phyloP scores from a whole-genome alignment of 1,140 invertebrate genomes.

The Aphelenchoides fujianensis region DNA sequence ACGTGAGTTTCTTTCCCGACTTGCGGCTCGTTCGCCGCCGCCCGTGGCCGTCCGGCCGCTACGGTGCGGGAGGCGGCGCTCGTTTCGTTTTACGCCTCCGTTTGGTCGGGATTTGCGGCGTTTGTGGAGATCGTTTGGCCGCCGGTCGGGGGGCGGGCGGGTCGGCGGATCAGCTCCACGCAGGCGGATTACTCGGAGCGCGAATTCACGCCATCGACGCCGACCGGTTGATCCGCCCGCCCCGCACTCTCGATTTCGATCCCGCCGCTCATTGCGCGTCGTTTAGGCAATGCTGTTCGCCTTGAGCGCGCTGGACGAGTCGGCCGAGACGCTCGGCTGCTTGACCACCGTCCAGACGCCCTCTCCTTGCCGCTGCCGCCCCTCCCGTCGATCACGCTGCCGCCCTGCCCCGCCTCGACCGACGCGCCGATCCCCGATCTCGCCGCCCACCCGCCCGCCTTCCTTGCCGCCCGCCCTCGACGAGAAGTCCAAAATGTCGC shows the following conservation, averaged over 20 bases:
- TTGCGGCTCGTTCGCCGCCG: neutral
- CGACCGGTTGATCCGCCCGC: neutral
- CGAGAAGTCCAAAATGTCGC: neutral
- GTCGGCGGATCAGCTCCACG: neutral
- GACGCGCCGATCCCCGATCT: neutral
- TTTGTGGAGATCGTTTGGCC: neutral
- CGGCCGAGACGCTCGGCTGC: neutral
- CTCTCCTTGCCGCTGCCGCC: neutral
- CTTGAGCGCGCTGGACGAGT: neutral
- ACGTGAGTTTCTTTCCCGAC: neutral
- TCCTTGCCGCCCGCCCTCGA: neutral
- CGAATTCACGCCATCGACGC: too few species aligned
- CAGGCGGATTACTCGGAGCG: too few species aligned
- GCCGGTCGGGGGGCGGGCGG: neutral
- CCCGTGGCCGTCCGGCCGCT: neutral
- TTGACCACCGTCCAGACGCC: slow-evolving; percentile 5
- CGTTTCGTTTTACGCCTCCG: slow-evolving; percentile 9
- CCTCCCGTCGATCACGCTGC: neutral
- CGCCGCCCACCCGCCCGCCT: neutral
- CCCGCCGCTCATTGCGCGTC: neutral
- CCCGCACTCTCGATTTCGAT: neutral
- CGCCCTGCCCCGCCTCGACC: neutral
- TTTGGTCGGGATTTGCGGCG: neutral
- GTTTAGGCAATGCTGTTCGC: slow-evolving; percentile 11
- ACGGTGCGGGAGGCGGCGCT: neutral